phyloP scores from a whole-genome alignment of 1,140 invertebrate species.

The Reticulitermes speratus region DNA sequence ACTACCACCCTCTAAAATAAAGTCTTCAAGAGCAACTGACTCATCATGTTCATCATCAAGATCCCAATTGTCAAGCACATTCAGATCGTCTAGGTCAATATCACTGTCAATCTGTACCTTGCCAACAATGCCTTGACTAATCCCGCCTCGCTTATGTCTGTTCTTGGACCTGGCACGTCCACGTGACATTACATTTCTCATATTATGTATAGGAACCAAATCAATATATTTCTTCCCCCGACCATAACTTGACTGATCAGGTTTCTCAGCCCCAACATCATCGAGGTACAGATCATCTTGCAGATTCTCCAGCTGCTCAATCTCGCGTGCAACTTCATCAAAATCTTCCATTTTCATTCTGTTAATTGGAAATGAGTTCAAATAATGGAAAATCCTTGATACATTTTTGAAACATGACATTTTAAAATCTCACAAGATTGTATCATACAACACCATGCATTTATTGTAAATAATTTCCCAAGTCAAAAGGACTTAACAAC shows the following conservation, averaged over 20 bases:
- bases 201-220: background rate
- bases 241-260: background rate
- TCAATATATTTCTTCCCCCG: background rate
- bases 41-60: background rate
- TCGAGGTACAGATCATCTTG: slow-evolving; percentile 21
- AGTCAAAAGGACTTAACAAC: no score
- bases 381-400: no score
- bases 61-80: slow-evolving; percentile 1
- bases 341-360: slow-evolving; percentile 3
- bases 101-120: background rate
- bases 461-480: no score
- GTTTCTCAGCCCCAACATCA: background rate
- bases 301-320: background rate
- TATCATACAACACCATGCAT: no score
- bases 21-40: background rate
- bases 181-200: background rate
- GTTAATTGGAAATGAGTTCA: background rate
- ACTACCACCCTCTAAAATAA: background rate
- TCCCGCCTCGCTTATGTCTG: background rate
- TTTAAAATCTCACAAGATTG: no score
- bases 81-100: background rate
- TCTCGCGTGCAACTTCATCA: background rate
- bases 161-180: background rate
- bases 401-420: no score
- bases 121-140: background rate